phyloP scores from a whole-genome alignment of 2,888 invertebrate genomes.

The Andricus quercusramuli region DNA sequence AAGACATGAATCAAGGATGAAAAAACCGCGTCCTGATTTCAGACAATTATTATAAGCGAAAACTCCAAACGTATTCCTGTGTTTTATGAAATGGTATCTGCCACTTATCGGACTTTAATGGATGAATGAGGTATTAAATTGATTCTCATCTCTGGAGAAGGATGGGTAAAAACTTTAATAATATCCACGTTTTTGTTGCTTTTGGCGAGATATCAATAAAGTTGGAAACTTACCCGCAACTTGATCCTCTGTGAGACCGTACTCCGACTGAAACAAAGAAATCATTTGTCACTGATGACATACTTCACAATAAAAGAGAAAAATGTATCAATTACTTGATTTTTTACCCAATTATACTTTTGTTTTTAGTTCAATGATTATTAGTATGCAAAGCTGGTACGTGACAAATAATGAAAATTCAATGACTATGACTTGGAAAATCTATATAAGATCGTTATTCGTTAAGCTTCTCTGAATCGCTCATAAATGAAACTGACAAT shows the following conservation, averaged over 20 bases:
- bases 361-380: too few relatives aligned
- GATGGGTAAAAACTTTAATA: constrained; percentile 15
- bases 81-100: constrained; percentile 7
- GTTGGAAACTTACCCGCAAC: constrained; percentile 85
- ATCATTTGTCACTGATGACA: constrained; percentile 12
- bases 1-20: background rate
- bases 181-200: constrained; percentile 9
- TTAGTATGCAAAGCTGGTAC: too few relatives aligned
- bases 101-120: constrained; percentile 26
- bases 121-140: constrained; percentile 17
- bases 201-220: constrained; percentile 31
- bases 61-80: background rate
- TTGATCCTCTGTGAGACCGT: constrained; percentile 93
- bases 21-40: constrained; percentile 16
- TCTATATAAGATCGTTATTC: background rate
- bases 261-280: constrained; percentile 86
- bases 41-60: constrained; percentile 6
- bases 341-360: background rate
- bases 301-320: too few relatives aligned
- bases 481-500: background rate
- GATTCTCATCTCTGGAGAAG: constrained; percentile 11
- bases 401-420: too few relatives aligned
- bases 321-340: background rate
- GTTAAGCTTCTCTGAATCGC: background rate
- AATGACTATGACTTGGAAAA: too few relatives aligned